phyloP scores from a whole-genome alignment of 2,113 vertebrate species.

The Morone chrysops region DNA sequence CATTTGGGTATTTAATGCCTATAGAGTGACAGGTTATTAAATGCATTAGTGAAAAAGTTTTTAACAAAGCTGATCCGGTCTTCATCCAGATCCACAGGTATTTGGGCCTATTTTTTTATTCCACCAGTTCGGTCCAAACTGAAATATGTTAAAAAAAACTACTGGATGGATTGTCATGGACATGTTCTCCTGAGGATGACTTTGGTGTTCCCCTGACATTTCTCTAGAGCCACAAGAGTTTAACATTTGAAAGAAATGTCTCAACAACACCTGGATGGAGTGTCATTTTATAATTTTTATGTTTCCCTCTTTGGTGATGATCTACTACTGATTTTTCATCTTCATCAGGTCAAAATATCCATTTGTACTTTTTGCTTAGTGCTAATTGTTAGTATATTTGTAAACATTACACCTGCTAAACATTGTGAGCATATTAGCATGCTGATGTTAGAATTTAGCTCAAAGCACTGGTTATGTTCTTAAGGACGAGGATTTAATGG shows the following conservation, averaged over 20 bases:
- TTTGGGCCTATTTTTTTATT: background rate
- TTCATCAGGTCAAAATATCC: background rate
- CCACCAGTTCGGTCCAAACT: background rate
- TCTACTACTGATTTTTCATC: background rate
- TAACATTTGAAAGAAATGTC: background rate
- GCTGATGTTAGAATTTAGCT: background rate
- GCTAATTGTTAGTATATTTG: background rate
- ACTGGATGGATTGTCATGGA: background rate
- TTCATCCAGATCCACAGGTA: background rate
- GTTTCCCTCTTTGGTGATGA: background rate
- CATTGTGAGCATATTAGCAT: background rate
- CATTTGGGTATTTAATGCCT: conserved; percentile 9
- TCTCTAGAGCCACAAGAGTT: background rate
- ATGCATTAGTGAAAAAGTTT: conserved; percentile 37
- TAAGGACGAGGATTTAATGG: background rate
- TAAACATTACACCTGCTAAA: background rate
- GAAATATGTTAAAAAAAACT: background rate
- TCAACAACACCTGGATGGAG: background rate
- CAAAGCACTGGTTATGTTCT: background rate
- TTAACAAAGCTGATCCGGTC: conserved; percentile 11
- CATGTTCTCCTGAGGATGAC: background rate
- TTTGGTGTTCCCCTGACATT: background rate
- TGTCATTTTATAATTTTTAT: background rate
- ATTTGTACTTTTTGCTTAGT: background rate
- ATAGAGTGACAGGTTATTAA: conserved; percentile 25